phyloP scores from a whole-genome alignment of 2,797 vertebrate species.

The Dermochelys coriacea region DNA sequence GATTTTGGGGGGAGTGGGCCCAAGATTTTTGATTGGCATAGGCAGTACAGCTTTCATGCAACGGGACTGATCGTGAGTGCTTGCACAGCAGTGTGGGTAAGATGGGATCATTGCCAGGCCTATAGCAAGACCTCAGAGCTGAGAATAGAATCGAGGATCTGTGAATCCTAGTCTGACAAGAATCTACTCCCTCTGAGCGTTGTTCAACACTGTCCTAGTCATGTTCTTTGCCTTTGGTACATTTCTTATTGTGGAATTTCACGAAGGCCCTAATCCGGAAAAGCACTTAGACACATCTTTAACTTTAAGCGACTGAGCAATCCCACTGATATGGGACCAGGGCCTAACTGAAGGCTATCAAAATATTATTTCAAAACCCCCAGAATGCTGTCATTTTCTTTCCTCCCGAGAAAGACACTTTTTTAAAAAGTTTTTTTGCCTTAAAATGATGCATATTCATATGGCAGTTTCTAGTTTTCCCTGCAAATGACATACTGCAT shows the following conservation, averaged over 20 bases:
- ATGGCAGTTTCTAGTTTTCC: slow-evolving; percentile 1
- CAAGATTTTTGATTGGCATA: background rate
- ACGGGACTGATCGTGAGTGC: background rate
- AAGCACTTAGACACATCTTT: slow-evolving; percentile 38
- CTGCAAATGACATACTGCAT: slow-evolving; percentile 2
- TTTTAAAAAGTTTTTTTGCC: background rate
- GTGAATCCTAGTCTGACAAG: background rate
- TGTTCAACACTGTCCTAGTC: accelerated
- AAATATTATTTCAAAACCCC: slow-evolving; percentile 7
- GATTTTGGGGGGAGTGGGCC: background rate
- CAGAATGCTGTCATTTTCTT: background rate
- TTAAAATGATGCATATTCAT: slow-evolving; percentile 18
- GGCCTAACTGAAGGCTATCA: slow-evolving; percentile 15
- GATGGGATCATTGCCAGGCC: background rate
- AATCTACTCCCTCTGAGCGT: background rate
- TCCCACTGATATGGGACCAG: slow-evolving; percentile 27
- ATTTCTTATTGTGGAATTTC: background rate
- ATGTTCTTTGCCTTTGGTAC: background rate
- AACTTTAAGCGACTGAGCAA: slow-evolving; percentile 29
- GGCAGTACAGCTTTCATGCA: background rate
- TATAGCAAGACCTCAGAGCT: background rate
- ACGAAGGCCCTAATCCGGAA: slow-evolving; percentile 34
- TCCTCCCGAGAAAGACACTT: background rate
- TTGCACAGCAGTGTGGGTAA: background rate
- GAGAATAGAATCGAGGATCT: background rate